A percentile compares a stretch with the other conserved stretches of the same genome.
Evolutionary conservation across 2,888 invertebrate genomes (phyloP).

Genomic region (Silvanus unidentatus): DNA sequence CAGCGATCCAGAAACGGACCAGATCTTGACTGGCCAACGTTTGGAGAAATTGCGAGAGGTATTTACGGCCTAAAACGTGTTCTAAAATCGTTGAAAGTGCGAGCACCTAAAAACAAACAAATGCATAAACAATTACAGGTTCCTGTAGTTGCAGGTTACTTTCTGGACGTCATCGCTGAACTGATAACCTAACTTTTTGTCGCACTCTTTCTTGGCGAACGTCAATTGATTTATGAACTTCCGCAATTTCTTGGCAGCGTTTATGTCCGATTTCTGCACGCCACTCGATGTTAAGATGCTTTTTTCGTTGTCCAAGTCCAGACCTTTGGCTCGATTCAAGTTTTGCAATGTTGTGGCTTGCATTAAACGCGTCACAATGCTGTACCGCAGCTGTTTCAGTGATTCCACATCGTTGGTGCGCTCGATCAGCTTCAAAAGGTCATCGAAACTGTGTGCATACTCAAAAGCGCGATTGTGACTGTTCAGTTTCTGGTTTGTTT

Average conservation of each 20-base stretch:
- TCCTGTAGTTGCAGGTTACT: constrained; percentile 14
- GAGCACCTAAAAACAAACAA: constrained; percentile 55
- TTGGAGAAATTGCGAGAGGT: constrained; percentile 75
- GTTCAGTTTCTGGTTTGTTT: constrained; percentile 71
- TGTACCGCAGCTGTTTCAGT: constrained; percentile 77
- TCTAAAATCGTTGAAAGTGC: constrained; percentile 69
- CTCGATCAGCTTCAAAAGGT: constrained; percentile 78
- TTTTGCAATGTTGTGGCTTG: constrained; percentile 89
- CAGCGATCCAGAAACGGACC: constrained; percentile 80
- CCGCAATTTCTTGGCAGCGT: constrained; percentile 75
- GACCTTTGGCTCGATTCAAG: constrained; percentile 77
- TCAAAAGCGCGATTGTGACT: constrained; percentile 77
- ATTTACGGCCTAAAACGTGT: constrained; percentile 72
- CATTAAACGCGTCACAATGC: constrained; percentile 88
- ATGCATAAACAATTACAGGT: neutral
- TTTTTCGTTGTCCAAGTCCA: constrained; percentile 60
- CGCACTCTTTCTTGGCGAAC: constrained; percentile 75
- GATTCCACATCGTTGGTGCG: constrained; percentile 75
- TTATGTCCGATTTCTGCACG: constrained; percentile 68
- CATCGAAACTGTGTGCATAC: constrained; percentile 84
- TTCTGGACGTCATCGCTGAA: constrained; percentile 34
- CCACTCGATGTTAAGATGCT: constrained; percentile 49
- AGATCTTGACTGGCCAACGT: constrained; percentile 78
- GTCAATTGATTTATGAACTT: constrained; percentile 78
- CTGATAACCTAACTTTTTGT: constrained; percentile 60